phyloP scores from a whole-genome alignment of 2,888 invertebrate genomes.

The Cylloceria caligata region DNA sequence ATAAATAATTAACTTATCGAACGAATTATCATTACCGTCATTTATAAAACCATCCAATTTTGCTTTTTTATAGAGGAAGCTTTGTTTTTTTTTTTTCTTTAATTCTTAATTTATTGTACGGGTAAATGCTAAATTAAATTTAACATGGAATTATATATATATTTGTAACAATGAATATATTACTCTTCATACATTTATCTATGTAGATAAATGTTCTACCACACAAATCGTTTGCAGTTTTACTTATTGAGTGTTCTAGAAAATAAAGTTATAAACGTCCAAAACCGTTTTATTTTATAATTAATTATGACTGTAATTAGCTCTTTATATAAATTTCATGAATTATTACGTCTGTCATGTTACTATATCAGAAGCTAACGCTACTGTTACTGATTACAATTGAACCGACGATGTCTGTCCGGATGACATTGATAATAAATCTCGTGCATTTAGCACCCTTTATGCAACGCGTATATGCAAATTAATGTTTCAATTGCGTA shows the following conservation, averaged over 20 bases:
- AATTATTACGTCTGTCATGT: too few species aligned
- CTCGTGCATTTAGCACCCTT: conserved; percentile 11
- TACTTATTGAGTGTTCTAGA: too few species aligned
- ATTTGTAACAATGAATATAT: neutral
- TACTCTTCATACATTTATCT: too few species aligned
- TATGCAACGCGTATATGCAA: conserved; percentile 1
- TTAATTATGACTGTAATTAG: too few species aligned
- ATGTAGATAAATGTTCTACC: too few species aligned
- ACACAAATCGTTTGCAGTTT: too few species aligned
- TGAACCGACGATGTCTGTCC: neutral
- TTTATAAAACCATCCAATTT: neutral
- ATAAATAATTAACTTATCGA: neutral
- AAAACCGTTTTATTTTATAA: too few species aligned
- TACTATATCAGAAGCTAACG: too few species aligned
- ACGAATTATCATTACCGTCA: neutral
- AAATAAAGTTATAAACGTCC: too few species aligned
- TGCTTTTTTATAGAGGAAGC: too few species aligned
- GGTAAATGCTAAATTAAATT: neutral
- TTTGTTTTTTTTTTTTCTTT: too few species aligned
- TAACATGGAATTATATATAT: neutral
- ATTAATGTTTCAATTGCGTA: neutral
- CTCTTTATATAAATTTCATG: too few species aligned
- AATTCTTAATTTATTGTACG: neutral
- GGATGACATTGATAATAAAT: conserved; percentile 8
- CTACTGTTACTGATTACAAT: neutral